phyloP scores from a whole-genome alignment of 2,113 vertebrate species.

The Octodon degus region DNA sequence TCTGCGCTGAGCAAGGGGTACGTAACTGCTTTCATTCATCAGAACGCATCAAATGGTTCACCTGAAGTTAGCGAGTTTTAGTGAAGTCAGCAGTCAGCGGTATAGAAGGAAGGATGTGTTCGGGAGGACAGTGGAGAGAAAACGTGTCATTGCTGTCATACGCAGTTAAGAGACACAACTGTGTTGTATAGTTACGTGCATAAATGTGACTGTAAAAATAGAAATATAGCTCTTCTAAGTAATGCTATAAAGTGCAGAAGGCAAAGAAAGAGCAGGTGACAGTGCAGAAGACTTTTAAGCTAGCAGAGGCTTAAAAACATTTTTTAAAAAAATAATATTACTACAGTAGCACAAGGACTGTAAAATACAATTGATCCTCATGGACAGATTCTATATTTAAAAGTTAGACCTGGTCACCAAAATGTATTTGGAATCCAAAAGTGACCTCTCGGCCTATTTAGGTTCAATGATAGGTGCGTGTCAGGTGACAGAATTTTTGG shows the following conservation, averaged over 20 bases:
- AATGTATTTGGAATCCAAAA: background rate
- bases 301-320: background rate
- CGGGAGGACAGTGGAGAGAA: background rate
- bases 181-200: background rate
- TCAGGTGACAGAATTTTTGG: background rate
- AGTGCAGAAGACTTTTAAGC: background rate
- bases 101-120: background rate
- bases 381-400: background rate
- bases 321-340: background rate
- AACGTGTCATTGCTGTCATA: background rate
- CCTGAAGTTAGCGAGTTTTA: constrained; percentile 8
- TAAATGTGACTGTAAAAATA: constrained; percentile 8
- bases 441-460: background rate
- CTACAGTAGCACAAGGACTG: background rate
- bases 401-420: background rate
- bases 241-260: constrained; percentile 31
- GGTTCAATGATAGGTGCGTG: background rate
- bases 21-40: background rate
- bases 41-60: background rate
- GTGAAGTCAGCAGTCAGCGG: background rate
- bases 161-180: background rate
- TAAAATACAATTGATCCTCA: background rate
- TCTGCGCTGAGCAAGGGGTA: background rate
- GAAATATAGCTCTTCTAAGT: background rate
- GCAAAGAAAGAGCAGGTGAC: background rate